Conservation (phyloP, 1,140 invertebrate genomes). For the Leptinotarsa lineolata region DNA sequence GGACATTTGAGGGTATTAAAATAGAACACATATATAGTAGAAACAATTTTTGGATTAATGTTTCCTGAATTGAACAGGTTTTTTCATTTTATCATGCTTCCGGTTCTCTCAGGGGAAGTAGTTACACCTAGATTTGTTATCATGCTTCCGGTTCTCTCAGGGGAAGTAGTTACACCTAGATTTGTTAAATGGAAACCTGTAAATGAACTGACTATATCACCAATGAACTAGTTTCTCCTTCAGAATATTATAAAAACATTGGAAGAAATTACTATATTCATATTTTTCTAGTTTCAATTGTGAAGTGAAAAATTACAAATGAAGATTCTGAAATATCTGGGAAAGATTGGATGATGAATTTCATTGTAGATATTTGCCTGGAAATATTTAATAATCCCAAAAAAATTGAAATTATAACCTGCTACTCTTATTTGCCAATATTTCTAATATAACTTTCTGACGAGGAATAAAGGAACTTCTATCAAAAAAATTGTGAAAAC, state of each 20-base stretch:
- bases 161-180: neutral
- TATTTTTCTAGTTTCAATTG: conserved; percentile 20
- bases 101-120: neutral
- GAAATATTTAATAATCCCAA: conserved; percentile 28
- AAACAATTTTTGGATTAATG: conserved; percentile 18
- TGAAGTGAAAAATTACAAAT: conserved; percentile 15
- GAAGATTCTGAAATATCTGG: conserved; percentile 15
- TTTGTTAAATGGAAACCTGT: neutral
- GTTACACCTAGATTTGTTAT: neutral
- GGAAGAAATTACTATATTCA: conserved; percentile 23
- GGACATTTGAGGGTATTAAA: conserved; percentile 28
- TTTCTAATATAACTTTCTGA: no score
- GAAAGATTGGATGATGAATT: conserved; percentile 20
- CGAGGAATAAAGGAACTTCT: no score
- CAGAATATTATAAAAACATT: conserved; percentile 7
- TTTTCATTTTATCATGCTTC: neutral
- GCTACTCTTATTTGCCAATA: no score
- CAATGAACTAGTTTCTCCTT: neutral
- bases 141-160: conserved; percentile 1
- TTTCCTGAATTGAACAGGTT: conserved; percentile 5
- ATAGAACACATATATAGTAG: conserved; percentile 17
- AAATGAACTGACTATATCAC: neutral
- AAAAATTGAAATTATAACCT: no score
- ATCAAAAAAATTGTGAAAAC: no score
- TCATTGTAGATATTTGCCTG: conserved; percentile 15